Conservation (phyloP, 2,888 invertebrate genomes). For the Galeopsomyia nigrocyanea region DNA sequence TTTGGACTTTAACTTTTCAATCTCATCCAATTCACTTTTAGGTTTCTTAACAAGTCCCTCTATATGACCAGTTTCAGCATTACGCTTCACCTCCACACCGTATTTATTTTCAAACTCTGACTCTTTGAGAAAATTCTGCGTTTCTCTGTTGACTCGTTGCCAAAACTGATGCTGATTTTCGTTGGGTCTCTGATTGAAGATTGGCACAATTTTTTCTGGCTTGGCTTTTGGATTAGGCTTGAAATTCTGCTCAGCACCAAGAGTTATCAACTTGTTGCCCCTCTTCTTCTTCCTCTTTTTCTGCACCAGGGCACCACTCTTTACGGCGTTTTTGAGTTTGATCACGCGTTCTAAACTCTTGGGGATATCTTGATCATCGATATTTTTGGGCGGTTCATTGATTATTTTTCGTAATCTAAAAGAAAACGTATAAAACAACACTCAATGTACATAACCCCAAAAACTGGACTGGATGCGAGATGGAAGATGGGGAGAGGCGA, state of each 20-base stretch:
- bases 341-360: constrained; percentile 79
- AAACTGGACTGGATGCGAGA: background rate
- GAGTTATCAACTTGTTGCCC: constrained; percentile 43
- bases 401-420: constrained; percentile 79
- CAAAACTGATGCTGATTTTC: constrained; percentile 78
- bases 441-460: constrained; percentile 40
- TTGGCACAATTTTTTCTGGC: constrained; percentile 70
- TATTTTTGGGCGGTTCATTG: constrained; percentile 80
- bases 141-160: constrained; percentile 76
- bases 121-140: constrained; percentile 75
- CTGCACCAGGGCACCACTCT: constrained; percentile 66
- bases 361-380: constrained; percentile 81
- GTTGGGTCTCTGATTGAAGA: constrained; percentile 74
- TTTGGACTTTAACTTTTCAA: constrained; percentile 65
- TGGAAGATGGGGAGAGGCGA: background rate
- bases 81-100: constrained; percentile 72
- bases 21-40: constrained; percentile 72
- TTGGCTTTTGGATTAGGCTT: constrained; percentile 55
- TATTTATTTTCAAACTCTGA: constrained; percentile 75
- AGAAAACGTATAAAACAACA: background rate
- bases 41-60: constrained; percentile 69
- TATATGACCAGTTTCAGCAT: constrained; percentile 71
- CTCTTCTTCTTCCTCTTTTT: constrained; percentile 60
- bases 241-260: constrained; percentile 36
- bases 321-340: constrained; percentile 71